Base-by-base conservation (phyloP, 2,113 vertebrate species). In the Cryptomyrus ogoouensis region DNA sequence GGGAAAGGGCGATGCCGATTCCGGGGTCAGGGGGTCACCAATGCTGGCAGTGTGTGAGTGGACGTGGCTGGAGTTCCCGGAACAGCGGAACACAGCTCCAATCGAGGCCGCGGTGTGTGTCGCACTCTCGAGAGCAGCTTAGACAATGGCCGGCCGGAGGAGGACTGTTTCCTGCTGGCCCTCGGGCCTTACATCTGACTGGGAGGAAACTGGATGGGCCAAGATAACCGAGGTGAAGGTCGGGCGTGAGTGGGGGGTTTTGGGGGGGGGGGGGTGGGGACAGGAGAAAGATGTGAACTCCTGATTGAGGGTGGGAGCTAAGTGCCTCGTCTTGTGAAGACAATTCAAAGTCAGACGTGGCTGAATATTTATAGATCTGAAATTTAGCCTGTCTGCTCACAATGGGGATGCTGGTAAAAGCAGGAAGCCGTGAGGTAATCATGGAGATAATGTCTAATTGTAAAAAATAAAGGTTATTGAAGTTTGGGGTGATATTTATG, bases 201-300 rank as follows among this genome's bases (percentile, higher is more conserved):
- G 87, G 53, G 35, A 88, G 87, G 87, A 88, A 88, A 42, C 42
- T 44, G 87, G 87, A 50, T 35, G 19, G 31, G 53, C 87, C 35
- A 21, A 52, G 87, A 88, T 88, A 88, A 88, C 35, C 86, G 27
- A 50, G 89, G 90, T 44, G 56, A 31, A 89, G 87, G 62, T 0
- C 52, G 58, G 15, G 27, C 10, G 58, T 56, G 58, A 53, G 27
- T 39, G n/a, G 44, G 8, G 15, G 17, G 15, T 1, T 53, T 47
- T 47, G 8, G 3, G 50, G 15, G 50, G 15, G 50, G 50, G 50
- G 49, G 49, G 50, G 13, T 0, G 50, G 12, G 15, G 50, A 5
- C 52, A 56, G 53, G 53, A 56, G 53, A 24, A 58, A 58, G 21
- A 58, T 62, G 58, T 66, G 62, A 4, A 27, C 8, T n/a, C 58